A percentile compares a stretch with the other conserved stretches of the same genome.
Conservation (phyloP, 2,113 vertebrate genomes). For the Lagopus leucura region DNA sequence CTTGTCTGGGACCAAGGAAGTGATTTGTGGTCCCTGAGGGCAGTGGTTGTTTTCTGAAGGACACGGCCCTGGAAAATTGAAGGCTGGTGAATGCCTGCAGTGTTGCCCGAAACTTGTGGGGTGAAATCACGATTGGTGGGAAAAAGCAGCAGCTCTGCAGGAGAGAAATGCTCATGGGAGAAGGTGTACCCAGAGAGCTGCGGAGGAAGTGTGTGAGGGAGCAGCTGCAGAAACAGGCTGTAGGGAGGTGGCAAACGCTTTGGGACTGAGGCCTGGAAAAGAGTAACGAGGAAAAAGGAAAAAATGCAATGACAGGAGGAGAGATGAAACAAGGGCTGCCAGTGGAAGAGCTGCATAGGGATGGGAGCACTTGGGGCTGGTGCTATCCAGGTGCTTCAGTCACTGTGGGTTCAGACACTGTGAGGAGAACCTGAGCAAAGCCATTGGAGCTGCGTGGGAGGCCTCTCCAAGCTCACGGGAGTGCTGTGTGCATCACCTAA, state of each 20-base stretch:
- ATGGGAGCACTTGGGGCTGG: not conserved
- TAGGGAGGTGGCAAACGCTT: not conserved
- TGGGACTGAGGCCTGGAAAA: not conserved
- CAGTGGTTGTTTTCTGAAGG: not conserved
- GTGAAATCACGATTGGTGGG: not conserved
- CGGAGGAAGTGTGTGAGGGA: not conserved
- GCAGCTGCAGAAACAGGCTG: conserved; percentile 42
- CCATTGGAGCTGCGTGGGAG: fast-evolving
- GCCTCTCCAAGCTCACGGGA: not conserved
- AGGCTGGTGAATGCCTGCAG: not conserved
- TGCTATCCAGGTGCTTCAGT: not conserved
- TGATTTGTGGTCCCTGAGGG: not conserved
- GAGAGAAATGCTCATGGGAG: conserved; percentile 41
- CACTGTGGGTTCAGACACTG: not conserved
- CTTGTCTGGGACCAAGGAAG: not conserved
- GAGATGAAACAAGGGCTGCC: not conserved
- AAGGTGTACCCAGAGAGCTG: not conserved
- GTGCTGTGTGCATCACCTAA: not conserved
- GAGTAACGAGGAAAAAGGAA: not conserved
- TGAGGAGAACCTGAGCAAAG: not conserved
- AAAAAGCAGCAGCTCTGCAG: conserved; percentile 14
- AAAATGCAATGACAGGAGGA: not conserved
- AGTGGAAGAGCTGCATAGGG: not conserved
- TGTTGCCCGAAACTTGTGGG: not conserved
- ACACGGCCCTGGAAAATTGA: not conserved